Evolutionary conservation across 2,888 invertebrate genomes (phyloP).

Genomic region (Brenthis hecate): DNA sequence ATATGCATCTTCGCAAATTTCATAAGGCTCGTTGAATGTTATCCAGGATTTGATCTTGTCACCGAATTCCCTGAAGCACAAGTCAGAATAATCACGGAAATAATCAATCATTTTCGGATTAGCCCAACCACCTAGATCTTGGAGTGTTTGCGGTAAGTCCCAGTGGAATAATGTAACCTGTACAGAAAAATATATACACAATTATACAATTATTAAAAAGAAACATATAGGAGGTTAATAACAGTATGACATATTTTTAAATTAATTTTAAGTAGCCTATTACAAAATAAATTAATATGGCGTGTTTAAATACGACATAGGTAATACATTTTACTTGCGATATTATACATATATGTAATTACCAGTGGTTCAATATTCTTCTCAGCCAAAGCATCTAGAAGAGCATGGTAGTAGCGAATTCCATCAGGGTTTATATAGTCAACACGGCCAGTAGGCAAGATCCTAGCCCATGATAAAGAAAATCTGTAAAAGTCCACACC

Average conservation of each 20-base stretch:
- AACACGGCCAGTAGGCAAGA: slow-evolving; percentile 83
- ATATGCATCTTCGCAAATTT: slow-evolving; percentile 79
- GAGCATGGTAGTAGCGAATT: slow-evolving; percentile 84
- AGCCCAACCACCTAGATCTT: slow-evolving; percentile 81
- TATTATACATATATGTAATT: slow-evolving; percentile 40
- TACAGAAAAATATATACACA: background rate
- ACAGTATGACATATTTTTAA: too few species aligned
- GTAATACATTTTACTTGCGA: background rate
- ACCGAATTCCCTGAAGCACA: slow-evolving; percentile 81
- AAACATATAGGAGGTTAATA: too few species aligned
- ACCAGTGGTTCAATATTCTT: slow-evolving; percentile 85
- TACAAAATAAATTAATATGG: too few species aligned
- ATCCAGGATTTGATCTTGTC: slow-evolving; percentile 85
- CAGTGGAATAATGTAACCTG: slow-evolving; percentile 86
- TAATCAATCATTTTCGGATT: slow-evolving; percentile 79
- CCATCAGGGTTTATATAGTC: slow-evolving; percentile 83
- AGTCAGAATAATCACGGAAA: slow-evolving; percentile 80
- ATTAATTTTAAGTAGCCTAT: too few species aligned
- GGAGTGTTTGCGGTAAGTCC: slow-evolving; percentile 84
- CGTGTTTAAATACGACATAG: too few species aligned
- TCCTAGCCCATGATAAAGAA: slow-evolving; percentile 85
- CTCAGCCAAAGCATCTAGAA: slow-evolving; percentile 84
- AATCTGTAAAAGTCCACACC: slow-evolving; percentile 83
- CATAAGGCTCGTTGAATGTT: slow-evolving; percentile 86
- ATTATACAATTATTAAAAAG: background rate